Evolutionary conservation across 2,797 vertebrate genomes (phyloP).

Genomic region (Manis javanica): DNA sequence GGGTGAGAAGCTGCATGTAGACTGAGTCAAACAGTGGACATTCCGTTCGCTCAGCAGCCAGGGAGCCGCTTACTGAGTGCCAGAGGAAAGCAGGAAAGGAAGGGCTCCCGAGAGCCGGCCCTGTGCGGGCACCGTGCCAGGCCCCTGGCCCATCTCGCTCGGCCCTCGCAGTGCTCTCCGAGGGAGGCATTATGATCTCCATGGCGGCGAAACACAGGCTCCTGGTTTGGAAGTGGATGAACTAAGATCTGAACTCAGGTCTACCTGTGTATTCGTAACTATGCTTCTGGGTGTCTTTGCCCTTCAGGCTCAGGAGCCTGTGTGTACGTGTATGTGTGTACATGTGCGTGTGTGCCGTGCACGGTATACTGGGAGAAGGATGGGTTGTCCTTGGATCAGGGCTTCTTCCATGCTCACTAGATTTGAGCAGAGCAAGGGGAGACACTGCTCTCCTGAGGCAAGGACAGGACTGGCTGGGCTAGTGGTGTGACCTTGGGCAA

Average conservation of each 20-base stretch:
- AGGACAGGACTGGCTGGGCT: no score
- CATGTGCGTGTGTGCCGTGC: accelerated
- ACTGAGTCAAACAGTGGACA: neutral
- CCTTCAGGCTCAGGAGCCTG: neutral
- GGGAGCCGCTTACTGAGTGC: neutral
- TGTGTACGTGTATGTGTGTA: no score
- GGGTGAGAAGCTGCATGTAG: neutral
- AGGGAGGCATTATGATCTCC: neutral
- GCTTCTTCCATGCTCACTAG: neutral
- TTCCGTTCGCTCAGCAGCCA: neutral
- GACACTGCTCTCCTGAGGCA: neutral
- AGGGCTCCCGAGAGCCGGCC: neutral
- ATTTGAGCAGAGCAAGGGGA: neutral
- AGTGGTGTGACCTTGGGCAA: neutral
- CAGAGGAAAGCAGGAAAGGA: neutral
- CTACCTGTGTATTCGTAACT: neutral
- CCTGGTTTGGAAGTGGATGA: neutral
- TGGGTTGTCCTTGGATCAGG: neutral
- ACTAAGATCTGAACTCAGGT: neutral
- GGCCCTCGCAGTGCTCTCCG: accelerated
- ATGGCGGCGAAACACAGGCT: neutral
- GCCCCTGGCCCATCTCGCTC: neutral
- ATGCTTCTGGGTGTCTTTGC: neutral
- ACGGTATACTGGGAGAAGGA: neutral
- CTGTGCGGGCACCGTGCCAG: neutral